phyloP scores from a whole-genome alignment of 2,797 vertebrate species.

The Schizothorax lantsangensis region DNA sequence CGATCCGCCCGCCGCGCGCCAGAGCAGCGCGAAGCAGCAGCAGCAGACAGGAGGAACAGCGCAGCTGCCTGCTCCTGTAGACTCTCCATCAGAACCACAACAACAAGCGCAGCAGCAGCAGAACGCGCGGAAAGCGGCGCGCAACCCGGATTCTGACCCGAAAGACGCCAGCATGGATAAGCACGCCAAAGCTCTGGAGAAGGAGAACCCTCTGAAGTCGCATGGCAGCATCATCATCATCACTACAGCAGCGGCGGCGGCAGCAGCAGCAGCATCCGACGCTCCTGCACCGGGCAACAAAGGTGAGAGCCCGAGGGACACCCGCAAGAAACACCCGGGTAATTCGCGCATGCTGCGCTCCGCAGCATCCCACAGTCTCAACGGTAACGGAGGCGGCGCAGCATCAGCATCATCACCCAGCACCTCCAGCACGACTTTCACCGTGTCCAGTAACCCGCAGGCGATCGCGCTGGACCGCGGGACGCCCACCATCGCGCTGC shows the following conservation, averaged over 20 bases:
- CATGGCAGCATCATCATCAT: conserved; percentile 67
- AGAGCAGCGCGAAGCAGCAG: conserved; percentile 78
- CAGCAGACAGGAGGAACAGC: conserved; percentile 76
- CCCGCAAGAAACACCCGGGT: conserved; percentile 70
- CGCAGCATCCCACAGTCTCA: conserved; percentile 77
- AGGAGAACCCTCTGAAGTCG: conserved; percentile 77
- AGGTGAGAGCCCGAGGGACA: conserved; percentile 62
- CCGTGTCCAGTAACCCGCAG: conserved; percentile 69
- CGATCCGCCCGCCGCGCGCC: conserved; percentile 35
- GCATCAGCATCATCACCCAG: conserved; percentile 36
- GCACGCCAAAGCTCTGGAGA: conserved; percentile 70
- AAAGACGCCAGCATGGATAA: conserved; percentile 72
- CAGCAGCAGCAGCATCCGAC: conserved; percentile 46
- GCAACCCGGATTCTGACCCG: conserved; percentile 74
- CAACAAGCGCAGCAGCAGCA: conserved; percentile 76
- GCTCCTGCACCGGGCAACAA: conserved; percentile 68
- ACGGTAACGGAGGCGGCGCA: conserved; percentile 74
- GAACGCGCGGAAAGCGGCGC: conserved; percentile 75
- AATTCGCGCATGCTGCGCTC: conserved; percentile 70
- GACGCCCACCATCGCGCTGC: conserved; percentile 80
- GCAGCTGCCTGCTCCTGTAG: conserved; percentile 76
- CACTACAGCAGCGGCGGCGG: conserved; percentile 7
- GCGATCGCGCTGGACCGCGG: conserved; percentile 76
- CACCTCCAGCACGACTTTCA: conserved; percentile 69
- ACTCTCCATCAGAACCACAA: conserved; percentile 72